Evolutionary conservation across 2,888 invertebrate genomes (phyloP).

Genomic region (Globia sparganii): DNA sequence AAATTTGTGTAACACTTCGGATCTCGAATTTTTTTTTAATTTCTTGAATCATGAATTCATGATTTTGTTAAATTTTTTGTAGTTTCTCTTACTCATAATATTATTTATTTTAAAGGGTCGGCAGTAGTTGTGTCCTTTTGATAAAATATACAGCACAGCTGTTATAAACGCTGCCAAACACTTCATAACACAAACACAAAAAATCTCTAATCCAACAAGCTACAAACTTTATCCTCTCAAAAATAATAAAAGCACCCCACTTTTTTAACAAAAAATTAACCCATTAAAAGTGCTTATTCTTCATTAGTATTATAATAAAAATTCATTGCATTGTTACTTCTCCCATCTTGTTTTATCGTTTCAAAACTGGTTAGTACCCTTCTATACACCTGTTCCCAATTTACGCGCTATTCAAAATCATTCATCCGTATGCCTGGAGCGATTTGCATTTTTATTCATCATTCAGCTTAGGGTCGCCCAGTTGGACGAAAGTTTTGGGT

Average conservation of each 20-base stretch:
- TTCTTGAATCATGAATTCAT: not conserved
- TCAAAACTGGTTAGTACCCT: conserved; percentile 72
- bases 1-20: not conserved
- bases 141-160: conserved; percentile 13
- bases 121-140: not conserved
- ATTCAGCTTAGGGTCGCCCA: conserved; percentile 71
- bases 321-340: conserved; percentile 59
- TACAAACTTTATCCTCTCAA: conserved; percentile 30
- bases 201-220: not conserved
- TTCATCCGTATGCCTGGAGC: conserved; percentile 81
- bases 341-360: conserved; percentile 65
- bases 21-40: not conserved
- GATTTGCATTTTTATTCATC: conserved; percentile 85
- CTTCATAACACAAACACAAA: not conserved
- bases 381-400: conserved; percentile 85
- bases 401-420: conserved; percentile 82
- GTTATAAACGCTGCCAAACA: not conserved
- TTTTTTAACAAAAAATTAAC: conserved; percentile 44
- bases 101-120: not conserved
- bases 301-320: conserved; percentile 65
- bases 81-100: not conserved
- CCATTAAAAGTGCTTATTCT: conserved; percentile 60
- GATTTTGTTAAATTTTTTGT: not conserved
- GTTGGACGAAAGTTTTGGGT: conserved; percentile 26
- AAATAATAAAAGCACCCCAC: conserved; percentile 49